phyloP scores from a whole-genome alignment of 2,113 vertebrate genomes.

The Galbula dea region DNA sequence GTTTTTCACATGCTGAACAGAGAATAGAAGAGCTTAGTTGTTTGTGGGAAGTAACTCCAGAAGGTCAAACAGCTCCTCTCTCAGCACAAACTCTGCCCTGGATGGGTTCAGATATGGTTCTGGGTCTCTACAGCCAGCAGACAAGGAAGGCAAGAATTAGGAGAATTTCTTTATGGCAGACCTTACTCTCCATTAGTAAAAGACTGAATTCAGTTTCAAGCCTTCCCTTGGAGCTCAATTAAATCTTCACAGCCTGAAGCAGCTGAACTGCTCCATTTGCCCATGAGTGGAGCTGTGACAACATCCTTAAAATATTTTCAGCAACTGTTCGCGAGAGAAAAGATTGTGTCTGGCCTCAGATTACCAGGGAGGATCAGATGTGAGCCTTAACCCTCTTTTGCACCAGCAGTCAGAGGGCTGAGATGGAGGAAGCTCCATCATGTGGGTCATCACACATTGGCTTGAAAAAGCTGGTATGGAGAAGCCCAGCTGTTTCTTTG shows the following conservation, averaged over 20 bases:
- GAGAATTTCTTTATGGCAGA: background rate
- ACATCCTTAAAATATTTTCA: background rate
- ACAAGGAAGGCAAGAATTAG: background rate
- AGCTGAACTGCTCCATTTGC: background rate
- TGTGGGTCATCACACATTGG: background rate
- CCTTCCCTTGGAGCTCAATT: constrained; percentile 32
- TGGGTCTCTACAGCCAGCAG: background rate
- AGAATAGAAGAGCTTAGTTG: background rate
- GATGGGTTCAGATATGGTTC: background rate
- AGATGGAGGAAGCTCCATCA: background rate
- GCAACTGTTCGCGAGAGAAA: constrained; percentile 5
- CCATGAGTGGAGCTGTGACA: background rate
- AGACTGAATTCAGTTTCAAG: background rate
- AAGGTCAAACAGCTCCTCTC: background rate
- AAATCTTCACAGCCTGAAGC: constrained; percentile 44
- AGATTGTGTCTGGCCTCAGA: background rate
- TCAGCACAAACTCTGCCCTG: background rate
- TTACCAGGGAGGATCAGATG: background rate
- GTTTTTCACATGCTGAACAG: background rate
- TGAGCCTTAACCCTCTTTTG: background rate
- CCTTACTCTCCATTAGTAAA: background rate
- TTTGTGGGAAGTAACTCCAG: background rate
- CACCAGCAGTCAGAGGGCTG: background rate
- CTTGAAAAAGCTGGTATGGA: background rate
- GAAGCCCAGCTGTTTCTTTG: background rate